Base-by-base conservation (phyloP, 2,888 invertebrate genomes). In the Platycnemis pennipes region DNA sequence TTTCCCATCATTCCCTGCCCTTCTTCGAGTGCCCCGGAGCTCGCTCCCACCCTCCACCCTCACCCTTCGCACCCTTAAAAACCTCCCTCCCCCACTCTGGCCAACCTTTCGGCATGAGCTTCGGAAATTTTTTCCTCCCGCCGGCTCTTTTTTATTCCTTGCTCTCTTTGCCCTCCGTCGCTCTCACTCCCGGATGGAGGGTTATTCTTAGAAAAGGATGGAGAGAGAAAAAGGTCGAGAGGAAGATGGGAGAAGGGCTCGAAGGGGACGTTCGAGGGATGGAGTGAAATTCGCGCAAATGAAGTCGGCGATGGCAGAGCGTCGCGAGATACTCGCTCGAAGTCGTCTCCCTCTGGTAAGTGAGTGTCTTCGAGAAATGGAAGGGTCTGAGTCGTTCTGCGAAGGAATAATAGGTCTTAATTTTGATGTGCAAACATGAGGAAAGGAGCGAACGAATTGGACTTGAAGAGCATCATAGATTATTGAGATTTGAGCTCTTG, bases 261-360 rank as follows among this genome's bases (percentile, higher is more conserved):
- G 77, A 26, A n/a, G 77, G 77, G 37, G 1, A 37, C 13, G 37
- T 4, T 44, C 22, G 86, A 26, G 19, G 31, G 49, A 49, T 49
- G 88, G 53, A 49, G 88, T 53, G 88, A 56, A 89, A 89, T 56
- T 89, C 56, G 56, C 89, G 53, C 89, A 89, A 89, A 56, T 56
- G 89, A 89, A 89, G 53, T 22, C 19, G 88, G 53, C 31, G 53
- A 37, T 53, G 88, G 88, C 88, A 26, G 88, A n/a, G 49, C 26
- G 4, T 63, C 53, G 31, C 53, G 53, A 31, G 56, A 89, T 89
- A 89, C 56, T 89, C 56, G 89, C 56, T 89, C 56, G 89, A 89
- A 56, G 89, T 56, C 42, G 46, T 37, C 22, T 56, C 13, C 37
- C 42, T 56, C n/a, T 26, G 13, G 31, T 31, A 53, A 88, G 19